Evolutionary conservation across 2,113 vertebrate genomes (phyloP).

Genomic region (Xyliphius kryptos): DNA sequence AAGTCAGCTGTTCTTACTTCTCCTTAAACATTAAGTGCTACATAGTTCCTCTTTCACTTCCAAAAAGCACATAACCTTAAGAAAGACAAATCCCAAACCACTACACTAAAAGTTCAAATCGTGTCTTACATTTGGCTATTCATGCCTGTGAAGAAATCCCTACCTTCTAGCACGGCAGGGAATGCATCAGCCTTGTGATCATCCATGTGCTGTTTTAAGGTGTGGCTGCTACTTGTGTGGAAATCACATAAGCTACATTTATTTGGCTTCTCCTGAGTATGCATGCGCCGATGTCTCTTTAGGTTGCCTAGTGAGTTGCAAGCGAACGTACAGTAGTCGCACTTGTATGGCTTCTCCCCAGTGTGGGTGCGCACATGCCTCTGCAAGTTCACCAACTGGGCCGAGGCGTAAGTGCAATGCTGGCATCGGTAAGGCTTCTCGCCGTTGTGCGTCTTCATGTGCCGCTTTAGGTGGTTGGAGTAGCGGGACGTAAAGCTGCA

Average conservation of each 20-base stretch:
- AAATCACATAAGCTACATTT: conserved; percentile 71
- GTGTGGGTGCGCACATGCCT: conserved; percentile 93
- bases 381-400: conserved; percentile 95
- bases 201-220: conserved; percentile 60
- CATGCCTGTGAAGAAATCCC: neutral
- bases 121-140: neutral
- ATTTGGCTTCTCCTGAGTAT: conserved; percentile 72
- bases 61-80: neutral
- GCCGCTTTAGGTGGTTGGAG: conserved; percentile 93
- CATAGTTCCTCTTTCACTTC: conserved; percentile 9
- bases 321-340: conserved; percentile 83
- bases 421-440: conserved; percentile 93
- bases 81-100: neutral
- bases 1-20: conserved; percentile 32
- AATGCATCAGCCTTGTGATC: conserved; percentile 51
- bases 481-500: conserved; percentile 94
- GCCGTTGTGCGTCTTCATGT: conserved; percentile 98
- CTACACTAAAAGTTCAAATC: neutral
- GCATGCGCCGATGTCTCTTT: conserved; percentile 92
- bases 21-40: conserved; percentile 2
- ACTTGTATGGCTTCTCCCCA: conserved; percentile 93
- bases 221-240: conserved; percentile 63
- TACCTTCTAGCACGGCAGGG: conserved; percentile 36
- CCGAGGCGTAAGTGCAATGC: conserved; percentile 86
- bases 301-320: conserved; percentile 96